Evolutionary conservation across 2,888 invertebrate species (phyloP).

Genomic region (Lycia hirtaria): DNA sequence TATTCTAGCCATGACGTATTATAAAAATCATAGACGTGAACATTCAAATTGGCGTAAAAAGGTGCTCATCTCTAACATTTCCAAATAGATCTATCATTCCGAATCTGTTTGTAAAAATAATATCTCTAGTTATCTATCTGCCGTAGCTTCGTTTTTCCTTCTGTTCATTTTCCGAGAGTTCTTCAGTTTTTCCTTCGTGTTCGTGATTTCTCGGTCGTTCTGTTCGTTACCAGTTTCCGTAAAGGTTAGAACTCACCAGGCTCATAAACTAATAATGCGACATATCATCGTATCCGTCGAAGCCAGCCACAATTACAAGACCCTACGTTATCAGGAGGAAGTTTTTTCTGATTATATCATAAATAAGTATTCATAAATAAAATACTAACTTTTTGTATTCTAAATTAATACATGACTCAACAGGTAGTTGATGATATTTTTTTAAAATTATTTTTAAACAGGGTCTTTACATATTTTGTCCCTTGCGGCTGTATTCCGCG

Average conservation of each 20-base stretch:
- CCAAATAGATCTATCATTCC: not conserved
- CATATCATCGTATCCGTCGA: no score
- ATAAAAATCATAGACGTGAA: not conserved
- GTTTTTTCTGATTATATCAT: no score
- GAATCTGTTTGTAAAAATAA: slow-evolving; percentile 8
- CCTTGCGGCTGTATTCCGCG: no score
- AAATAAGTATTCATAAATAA: no score
- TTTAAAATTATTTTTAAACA: no score
- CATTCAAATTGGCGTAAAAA: not conserved
- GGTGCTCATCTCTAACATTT: not conserved
- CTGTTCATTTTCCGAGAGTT: slow-evolving; percentile 12
- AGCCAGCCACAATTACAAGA: not conserved
- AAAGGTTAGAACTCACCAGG: not conserved
- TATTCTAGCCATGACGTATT: no score
- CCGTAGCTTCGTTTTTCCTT: not conserved
- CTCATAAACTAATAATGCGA: not conserved
- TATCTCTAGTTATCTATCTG: slow-evolving; percentile 1
- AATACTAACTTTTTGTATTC: no score
- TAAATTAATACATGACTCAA: no score
- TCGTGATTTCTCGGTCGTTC: slow-evolving; percentile 26
- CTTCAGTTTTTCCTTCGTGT: slow-evolving; percentile 13
- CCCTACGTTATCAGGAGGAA: not conserved
- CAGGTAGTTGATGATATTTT: no score
- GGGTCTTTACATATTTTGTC: no score
- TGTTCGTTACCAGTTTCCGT: slow-evolving; percentile 16